phyloP scores from a whole-genome alignment of 1,140 invertebrate species.

The Drosophila equinoxialis region DNA sequence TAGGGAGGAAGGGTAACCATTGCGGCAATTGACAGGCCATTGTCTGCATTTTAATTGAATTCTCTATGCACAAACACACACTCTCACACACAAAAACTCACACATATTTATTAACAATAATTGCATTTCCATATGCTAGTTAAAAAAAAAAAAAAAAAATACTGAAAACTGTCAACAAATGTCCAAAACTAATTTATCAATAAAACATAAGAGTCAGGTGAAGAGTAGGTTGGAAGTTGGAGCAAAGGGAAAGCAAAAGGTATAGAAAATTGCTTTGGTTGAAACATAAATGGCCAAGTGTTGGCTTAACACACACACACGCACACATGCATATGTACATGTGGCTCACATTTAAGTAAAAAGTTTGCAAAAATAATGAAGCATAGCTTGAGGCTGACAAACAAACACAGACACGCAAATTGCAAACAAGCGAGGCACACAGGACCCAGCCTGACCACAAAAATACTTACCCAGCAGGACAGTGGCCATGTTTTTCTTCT shows the following conservation, averaged over 20 bases:
- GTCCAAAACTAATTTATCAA: conserved; percentile 78
- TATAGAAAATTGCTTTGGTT: conserved; percentile 45
- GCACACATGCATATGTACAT: background rate
- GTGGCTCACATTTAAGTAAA: conserved; percentile 48
- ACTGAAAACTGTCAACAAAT: conserved; percentile 62
- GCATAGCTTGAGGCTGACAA: conserved; percentile 60
- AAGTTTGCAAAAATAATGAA: conserved; percentile 81
- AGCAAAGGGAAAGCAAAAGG: conserved; percentile 25
- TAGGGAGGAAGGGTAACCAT: background rate
- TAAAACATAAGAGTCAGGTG: conserved; percentile 32
- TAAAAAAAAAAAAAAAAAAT: conserved; percentile 17
- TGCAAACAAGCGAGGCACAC: conserved; percentile 25
- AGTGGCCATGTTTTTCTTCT: background rate
- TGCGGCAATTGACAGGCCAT: conserved; percentile 62
- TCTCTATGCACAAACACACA: conserved; percentile 40
- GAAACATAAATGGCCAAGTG: conserved; percentile 59
- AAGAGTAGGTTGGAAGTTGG: background rate
- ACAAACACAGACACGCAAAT: conserved; percentile 27
- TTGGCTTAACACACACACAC: conserved; percentile 42
- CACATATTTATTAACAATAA: conserved; percentile 75
- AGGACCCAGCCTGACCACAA: conserved; percentile 17
- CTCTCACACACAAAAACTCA: conserved; percentile 6
- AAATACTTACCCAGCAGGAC: conserved; percentile 5
- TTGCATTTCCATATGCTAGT: conserved; percentile 65
- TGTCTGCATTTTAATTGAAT: conserved; percentile 76